A percentile compares a stretch with the other conserved stretches of the same genome.
These are phyloP conservation scores for Altica lythri DNA, from an alignment of 2,888 invertebrate genomes.

Conservation along the genomic window DNA sequence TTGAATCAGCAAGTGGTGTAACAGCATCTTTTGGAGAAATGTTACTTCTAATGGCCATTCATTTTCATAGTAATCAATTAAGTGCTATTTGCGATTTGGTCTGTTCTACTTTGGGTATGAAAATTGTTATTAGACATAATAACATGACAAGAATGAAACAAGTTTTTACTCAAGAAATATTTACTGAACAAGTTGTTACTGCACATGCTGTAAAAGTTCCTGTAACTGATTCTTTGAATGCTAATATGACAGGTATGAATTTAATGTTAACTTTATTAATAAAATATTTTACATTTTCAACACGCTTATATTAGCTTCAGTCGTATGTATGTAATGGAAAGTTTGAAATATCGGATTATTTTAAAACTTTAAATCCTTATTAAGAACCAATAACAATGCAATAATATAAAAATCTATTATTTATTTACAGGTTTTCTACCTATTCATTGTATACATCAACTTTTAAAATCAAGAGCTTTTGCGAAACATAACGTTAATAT, in stretches of 20 bases:
- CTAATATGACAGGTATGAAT: slow-evolving; percentile 68
- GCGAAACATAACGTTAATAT: slow-evolving; percentile 96
- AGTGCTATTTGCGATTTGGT: slow-evolving; percentile 92
- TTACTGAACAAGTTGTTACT: slow-evolving; percentile 95
- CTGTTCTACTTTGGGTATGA: slow-evolving; percentile 93
- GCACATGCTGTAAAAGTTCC: slow-evolving; percentile 95
- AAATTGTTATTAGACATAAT: slow-evolving; percentile 84
- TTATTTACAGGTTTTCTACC: slow-evolving; percentile 75
- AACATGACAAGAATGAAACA: slow-evolving; percentile 88
- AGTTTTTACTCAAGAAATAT: slow-evolving; percentile 95
- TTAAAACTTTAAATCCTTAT: no score
- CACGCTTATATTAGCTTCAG: no score
- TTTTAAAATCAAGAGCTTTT: slow-evolving; percentile 91
- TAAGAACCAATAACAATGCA: no score
- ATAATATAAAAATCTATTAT: no score
- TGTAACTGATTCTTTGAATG: slow-evolving; percentile 86
- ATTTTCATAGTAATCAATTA: slow-evolving; percentile 94
- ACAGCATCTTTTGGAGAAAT: slow-evolving; percentile 94
- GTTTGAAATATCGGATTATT: neutral
- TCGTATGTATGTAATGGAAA: no score
- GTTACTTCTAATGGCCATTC: slow-evolving; percentile 93
- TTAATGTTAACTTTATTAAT: no score
- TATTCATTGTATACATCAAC: slow-evolving; percentile 94
- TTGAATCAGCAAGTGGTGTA: slow-evolving; percentile 82
- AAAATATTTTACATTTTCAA: no score